Base-by-base conservation (phyloP, 2,797 vertebrate species). In the Apogon talboti region DNA sequence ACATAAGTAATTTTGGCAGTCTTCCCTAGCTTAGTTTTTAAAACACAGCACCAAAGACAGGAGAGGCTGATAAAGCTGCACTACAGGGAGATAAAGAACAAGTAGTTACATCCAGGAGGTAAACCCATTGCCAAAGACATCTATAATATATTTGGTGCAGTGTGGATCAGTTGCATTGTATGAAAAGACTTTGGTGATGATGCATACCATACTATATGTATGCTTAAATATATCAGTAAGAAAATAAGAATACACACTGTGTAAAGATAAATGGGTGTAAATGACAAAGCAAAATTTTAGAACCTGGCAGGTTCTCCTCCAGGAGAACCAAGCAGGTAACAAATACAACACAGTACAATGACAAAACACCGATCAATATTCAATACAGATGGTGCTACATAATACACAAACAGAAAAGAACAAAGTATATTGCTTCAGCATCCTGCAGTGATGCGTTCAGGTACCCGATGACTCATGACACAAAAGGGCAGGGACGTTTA, bases 401-500 rank as follows among this genome's bases (percentile, higher is more conserved):
- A 35, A 10, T 35, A 9, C 9, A 35, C 9, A 1, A 35, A 35
- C 3, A 35, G 33, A 35, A 35, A 35, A 28, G 6, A 2, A 28
- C 24, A 21, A 30, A 30, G 28, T 35, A 35, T 8, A 35, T 35
- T 35, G 33, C 33, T 10, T 8, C 14, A 68, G 64, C 46, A 51
- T n/a, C 64, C 57, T 47, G 47, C 43, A 46, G 76, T 70, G 60
- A 71, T 57, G 47, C 35, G 52, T 71, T 81, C 71, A 72, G 66
- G 61, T 76, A 74, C 46, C 63, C 87, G 53, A 38, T 89, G 89
- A 92, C 63, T 91, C 89, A 90, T 63, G 74, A 66, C 54, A 60
- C 54, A 82, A 72, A 72, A 91, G 67, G 54, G 68, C 74, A 84
- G 63, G 57, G 43, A 37, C 11, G 48, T 40, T 45, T 19, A 60